Base-by-base conservation (phyloP, 2,888 invertebrate species). In the Polydrusus cervinus region DNA sequence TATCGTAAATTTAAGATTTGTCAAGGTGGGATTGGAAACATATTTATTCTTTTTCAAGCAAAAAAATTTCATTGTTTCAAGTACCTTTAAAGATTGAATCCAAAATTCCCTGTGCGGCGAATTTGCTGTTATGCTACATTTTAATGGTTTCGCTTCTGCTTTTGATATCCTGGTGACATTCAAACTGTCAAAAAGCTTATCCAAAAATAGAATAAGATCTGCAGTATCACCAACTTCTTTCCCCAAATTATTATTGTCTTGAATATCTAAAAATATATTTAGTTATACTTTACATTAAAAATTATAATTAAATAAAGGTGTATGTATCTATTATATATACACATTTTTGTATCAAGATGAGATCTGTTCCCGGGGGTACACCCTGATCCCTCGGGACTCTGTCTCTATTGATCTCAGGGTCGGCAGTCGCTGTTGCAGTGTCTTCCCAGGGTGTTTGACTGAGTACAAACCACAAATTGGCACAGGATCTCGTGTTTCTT, bases 191-290 rank as follows among this genome's bases (percentile, higher is more conserved):
- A 79, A 78, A 25, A 79, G 60, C 10, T 75, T 43, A 45, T 78
- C 78, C 14, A 79, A 30, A 60, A 78, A 79, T 40, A 78, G 38
- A 43, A 79, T 73, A n/a, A 79, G 51, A 10, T 77, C 75, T 1
- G 78, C 76, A 13, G 78, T 77, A 62, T 78, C 73, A 30, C 10
- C 71, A 14, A 71, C 77, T 57, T 77, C 70, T 20, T 40, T 34
- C 20, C 53, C 25, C 43, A 76, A 57, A 18, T 47, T 66, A 14
- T 47, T 5, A n/a, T 62, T 47, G 47, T 72, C 77, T 45, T 71
- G 16, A 18, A 53, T 57, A 57, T 68, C 78, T 78, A 38, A 62
- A 77, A 75, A 53, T 61, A 10, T 11, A 40, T 11, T 40, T 11
- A 40, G 10, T 20, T 18, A 38, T 34, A 14, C 20, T 47, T 16